Evolutionary conservation across 2,797 vertebrate genomes (phyloP).

Genomic region (Leptatherina wallacei): DNA sequence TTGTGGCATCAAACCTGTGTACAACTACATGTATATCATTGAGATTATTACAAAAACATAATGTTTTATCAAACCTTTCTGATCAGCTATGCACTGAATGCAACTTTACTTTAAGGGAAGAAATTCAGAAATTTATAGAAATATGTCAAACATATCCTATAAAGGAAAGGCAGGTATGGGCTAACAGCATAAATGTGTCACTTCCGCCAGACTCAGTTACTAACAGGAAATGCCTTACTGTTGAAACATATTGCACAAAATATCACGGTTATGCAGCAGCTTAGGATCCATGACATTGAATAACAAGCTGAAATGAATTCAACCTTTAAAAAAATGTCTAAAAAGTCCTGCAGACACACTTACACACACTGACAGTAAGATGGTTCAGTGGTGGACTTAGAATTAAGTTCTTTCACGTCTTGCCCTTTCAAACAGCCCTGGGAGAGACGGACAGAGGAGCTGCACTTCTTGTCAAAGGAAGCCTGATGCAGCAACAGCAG

Average conservation of each 20-base stretch:
- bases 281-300: background rate
- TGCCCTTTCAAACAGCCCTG: constrained; percentile 66
- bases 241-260: background rate
- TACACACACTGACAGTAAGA: constrained; percentile 6
- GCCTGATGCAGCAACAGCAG: constrained; percentile 62
- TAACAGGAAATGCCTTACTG: background rate
- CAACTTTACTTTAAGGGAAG: background rate
- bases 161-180: background rate
- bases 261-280: background rate
- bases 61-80: background rate
- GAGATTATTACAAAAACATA: too few relatives aligned
- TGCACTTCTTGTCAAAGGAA: constrained; percentile 68
- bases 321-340: background rate
- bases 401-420: constrained; percentile 58
- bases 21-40: too few relatives aligned
- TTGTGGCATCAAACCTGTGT: too few relatives aligned
- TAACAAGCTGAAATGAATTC: constrained; percentile 22
- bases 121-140: background rate
- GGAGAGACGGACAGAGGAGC: constrained; percentile 24
- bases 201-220: background rate
- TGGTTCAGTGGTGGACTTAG: constrained; percentile 33
- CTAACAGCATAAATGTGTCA: background rate
- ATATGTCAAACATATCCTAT: background rate
- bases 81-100: background rate
- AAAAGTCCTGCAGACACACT: constrained; percentile 12